Evolutionary conservation across 92 coral and sea anemone species (phyloP).

Genomic region (Porites cylindrica): DNA sequence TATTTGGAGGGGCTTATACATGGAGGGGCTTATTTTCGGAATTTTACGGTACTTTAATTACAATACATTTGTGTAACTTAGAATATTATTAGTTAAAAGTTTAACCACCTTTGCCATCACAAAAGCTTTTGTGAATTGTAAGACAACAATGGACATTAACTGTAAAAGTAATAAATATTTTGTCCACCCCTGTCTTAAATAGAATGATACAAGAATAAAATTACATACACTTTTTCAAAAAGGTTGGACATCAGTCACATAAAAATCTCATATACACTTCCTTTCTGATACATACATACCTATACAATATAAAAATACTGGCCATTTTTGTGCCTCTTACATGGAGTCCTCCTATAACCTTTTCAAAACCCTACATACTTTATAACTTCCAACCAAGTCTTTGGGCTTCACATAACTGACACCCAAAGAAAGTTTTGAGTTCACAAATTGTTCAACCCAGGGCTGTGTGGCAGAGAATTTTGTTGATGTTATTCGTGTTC

Average conservation of each 20-base stretch:
- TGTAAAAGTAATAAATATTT: constrained; percentile 58
- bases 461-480: neutral
- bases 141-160: constrained; percentile 41
- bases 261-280: constrained; percentile 48
- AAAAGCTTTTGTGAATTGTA: constrained; percentile 37
- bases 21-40: too few relatives aligned
- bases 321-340: constrained; percentile 19
- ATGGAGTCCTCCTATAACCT: constrained; percentile 13
- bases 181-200: constrained; percentile 53
- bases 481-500: too few relatives aligned
- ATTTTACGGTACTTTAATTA: neutral
- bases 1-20: too few relatives aligned
- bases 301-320: constrained; percentile 50
- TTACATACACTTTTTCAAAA: constrained; percentile 49
- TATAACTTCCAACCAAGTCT: neutral
- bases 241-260: constrained; percentile 24
- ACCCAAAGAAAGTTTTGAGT: neutral
- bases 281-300: constrained; percentile 7
- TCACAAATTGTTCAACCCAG: neutral
- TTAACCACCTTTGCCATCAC: constrained; percentile 20
- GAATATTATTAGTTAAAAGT: neutral
- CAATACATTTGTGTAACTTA: neutral
- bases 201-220: constrained; percentile 62
- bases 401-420: neutral
- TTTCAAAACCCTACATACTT: neutral